These are phyloP conservation scores for Babylonia areolata DNA, from an alignment of 1,140 invertebrate genomes.

Conservation along the genomic window DNA sequence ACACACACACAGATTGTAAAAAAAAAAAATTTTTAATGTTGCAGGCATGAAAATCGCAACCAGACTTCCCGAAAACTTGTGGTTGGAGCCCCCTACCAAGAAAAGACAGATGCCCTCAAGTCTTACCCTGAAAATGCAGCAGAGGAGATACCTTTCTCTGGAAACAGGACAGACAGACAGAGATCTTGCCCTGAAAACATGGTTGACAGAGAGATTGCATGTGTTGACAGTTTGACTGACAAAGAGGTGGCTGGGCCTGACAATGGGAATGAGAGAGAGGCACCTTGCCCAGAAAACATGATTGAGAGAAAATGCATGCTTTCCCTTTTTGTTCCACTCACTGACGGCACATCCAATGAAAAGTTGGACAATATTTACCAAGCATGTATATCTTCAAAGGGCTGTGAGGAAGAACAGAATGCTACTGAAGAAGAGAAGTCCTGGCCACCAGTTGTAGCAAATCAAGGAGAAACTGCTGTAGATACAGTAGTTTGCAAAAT, in stretches of 20 bases:
- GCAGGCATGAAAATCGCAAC: neutral
- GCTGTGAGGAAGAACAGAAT: too few species aligned
- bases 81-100: neutral
- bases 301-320: too few species aligned
- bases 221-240: neutral
- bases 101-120: constrained; percentile 13
- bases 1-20: too few species aligned
- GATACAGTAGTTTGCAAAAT: too few species aligned
- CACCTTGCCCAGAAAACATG: neutral
- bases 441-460: too few species aligned
- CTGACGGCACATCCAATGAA: too few species aligned
- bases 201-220: neutral
- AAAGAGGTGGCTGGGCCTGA: neutral
- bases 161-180: neutral
- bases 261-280: neutral
- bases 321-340: too few species aligned
- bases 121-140: neutral
- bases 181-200: neutral
- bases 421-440: too few species aligned
- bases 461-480: too few species aligned
- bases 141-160: neutral
- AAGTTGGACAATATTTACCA: too few species aligned
- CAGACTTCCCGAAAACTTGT: constrained; percentile 23
- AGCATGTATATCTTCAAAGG: too few species aligned
- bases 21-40: too few species aligned